These are phyloP conservation scores for Luperina nickerlii DNA, from an alignment of 2,888 invertebrate species.

Conservation along the genomic window DNA sequence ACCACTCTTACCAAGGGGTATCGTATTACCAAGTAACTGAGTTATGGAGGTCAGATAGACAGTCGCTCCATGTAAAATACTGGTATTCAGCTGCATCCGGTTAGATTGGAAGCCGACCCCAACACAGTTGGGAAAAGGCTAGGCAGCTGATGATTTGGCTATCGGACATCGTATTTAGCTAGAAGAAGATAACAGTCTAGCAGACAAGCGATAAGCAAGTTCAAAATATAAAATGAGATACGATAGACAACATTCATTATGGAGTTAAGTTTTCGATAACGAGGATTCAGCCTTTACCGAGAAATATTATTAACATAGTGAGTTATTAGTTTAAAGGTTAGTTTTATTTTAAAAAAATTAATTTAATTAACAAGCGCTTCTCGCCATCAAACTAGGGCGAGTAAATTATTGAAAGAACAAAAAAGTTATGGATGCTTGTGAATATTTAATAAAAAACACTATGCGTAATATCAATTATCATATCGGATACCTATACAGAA, in stretches of 20 bases:
- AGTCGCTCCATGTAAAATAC: too few relatives aligned
- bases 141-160: background rate
- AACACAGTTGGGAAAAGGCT: too few relatives aligned
- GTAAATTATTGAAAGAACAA: background rate
- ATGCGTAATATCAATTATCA: too few relatives aligned
- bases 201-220: background rate
- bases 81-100: too few relatives aligned
- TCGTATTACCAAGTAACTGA: too few relatives aligned
- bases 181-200: background rate
- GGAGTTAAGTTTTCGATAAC: background rate
- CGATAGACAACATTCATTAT: background rate
- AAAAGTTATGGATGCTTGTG: too few relatives aligned
- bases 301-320: background rate
- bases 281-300: background rate
- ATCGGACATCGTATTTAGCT: slow-evolving; percentile 1
- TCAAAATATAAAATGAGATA: background rate
- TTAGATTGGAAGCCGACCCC: too few relatives aligned
- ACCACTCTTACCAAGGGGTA: too few relatives aligned
- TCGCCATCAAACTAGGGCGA: background rate
- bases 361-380: background rate
- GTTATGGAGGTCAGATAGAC: too few relatives aligned
- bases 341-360: background rate
- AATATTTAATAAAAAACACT: too few relatives aligned
- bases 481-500: too few relatives aligned
- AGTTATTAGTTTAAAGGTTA: background rate